phyloP scores from a whole-genome alignment of 1,140 invertebrate genomes.

The Stratiolaelaps scimitus region DNA sequence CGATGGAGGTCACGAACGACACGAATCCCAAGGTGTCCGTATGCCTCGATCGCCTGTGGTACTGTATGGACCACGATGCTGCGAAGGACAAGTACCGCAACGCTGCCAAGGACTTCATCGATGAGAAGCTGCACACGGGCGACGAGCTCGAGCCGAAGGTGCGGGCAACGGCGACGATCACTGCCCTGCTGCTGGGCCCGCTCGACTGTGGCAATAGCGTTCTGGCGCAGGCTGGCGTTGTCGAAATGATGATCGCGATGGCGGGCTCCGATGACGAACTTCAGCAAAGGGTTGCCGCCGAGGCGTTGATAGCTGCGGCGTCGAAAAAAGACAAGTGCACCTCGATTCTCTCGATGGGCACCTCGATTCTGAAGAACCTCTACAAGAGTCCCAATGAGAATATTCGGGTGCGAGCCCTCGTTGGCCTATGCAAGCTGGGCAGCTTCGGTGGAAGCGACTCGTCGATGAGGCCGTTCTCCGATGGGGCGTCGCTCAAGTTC shows the following conservation, averaged over 20 bases:
- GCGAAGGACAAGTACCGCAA: slow-evolving; percentile 59
- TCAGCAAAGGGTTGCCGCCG: slow-evolving; percentile 84
- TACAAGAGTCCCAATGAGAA: slow-evolving; percentile 81
- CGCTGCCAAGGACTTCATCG: slow-evolving; percentile 73
- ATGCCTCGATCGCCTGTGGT: slow-evolving; percentile 72
- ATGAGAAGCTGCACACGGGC: slow-evolving; percentile 39
- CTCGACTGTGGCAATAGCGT: slow-evolving; percentile 85
- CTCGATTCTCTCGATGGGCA: slow-evolving; percentile 75
- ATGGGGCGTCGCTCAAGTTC: slow-evolving; percentile 82
- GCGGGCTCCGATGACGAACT: slow-evolving; percentile 64
- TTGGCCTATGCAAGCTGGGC: slow-evolving; percentile 91
- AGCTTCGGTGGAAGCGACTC: slow-evolving; percentile 92
- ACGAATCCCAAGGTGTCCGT: slow-evolving; percentile 76
- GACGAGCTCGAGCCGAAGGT: slow-evolving; percentile 30
- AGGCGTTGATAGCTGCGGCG: slow-evolving; percentile 87
- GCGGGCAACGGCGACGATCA: slow-evolving; percentile 71
- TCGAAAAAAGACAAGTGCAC: slow-evolving; percentile 94
- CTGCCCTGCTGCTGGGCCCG: slow-evolving; percentile 75
- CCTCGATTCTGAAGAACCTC: slow-evolving; percentile 82
- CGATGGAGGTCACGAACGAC: slow-evolving; percentile 71
- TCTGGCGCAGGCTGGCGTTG: slow-evolving; percentile 76
- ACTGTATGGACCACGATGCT: slow-evolving; percentile 84
- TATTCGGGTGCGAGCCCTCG: slow-evolving; percentile 70
- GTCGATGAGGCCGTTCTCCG: slow-evolving; percentile 78
- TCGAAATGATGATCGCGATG: slow-evolving; percentile 95